Base-by-base conservation (phyloP, 2,888 invertebrate genomes). In the Gymnocheta viridis region DNA sequence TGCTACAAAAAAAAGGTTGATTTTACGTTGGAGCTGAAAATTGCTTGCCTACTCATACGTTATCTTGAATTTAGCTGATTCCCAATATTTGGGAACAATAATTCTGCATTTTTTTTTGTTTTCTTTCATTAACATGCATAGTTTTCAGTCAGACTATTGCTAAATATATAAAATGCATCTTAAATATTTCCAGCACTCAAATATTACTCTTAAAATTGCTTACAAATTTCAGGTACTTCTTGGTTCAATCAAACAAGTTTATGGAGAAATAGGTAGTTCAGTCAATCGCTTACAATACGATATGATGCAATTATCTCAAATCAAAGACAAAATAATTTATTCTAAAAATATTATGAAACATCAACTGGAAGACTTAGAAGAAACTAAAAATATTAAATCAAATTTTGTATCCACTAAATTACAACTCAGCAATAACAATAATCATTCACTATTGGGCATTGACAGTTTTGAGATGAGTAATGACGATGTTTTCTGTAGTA, bases 311-410 rank as follows among this genome's bases (percentile, higher is more conserved):
- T 72, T 91, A 17, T 87, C 89, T 27, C 89, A 91, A 86, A 90
- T 91, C 38, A 92, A 91, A 74, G 91, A 91, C 17, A 92, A 91
- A 85, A 92, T 91, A n/a, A 79, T 90, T 10, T 91, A 89, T 74
- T 89, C 90, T 1, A 91, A 89, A 76, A 90, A 89, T 74, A 86
- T 91, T 82, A 72, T 91, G 72, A 88, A 88, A 73, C 89, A 88
- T 70, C 85, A 89, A 83, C 80, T 91, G 54, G 86, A 88, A 27
- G 90, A 91, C 51, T 87, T 89, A 87, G 89, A 90, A 78, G 78
- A 66, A 72, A 2, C 41, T 86, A 85, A 49, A 24, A 67, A 35
- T 56, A 79, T 83, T n/a, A 89, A 89, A 78, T 87, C 89, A 4
- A 88, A 89, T 70, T 87, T 91, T 70, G 79, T 89, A 32, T 87